Percentiles rank a stretch among this genome's conserved stretches.
These are phyloP conservation scores for Coilia nasus DNA, from an alignment of 2,797 vertebrate species.

Conservation along the genomic window DNA sequence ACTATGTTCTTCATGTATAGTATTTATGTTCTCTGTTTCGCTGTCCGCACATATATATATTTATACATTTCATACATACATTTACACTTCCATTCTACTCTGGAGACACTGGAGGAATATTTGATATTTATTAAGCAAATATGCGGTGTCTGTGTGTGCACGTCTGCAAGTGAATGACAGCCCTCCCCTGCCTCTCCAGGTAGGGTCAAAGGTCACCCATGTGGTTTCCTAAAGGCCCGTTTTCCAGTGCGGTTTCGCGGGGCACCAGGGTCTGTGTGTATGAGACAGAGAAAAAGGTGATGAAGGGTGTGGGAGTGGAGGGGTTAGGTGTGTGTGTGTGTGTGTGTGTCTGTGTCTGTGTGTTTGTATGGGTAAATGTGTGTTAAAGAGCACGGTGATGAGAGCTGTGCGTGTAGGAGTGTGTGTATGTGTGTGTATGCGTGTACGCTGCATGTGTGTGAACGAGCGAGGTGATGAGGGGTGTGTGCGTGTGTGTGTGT, in stretches of 20 bases:
- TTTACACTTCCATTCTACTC: neutral
- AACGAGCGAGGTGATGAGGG: neutral
- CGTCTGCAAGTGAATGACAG: neutral
- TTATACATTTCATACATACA: neutral
- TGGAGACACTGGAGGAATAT: neutral
- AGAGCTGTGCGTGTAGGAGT: slow-evolving; percentile 26
- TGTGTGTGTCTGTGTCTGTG: slow-evolving; percentile 22
- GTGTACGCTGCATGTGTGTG: neutral
- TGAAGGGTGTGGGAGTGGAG: slow-evolving; percentile 32
- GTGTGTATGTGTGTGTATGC: slow-evolving; percentile 27
- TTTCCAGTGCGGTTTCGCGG: neutral
- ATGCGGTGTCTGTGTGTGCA: slow-evolving; percentile 12
- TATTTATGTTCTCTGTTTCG: neutral
- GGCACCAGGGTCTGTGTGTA: slow-evolving; percentile 3
- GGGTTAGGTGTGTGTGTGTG: slow-evolving; percentile 23
- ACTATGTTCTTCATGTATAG: neutral
- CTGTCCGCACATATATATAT: neutral
- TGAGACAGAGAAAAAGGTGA: neutral
- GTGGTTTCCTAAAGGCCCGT: neutral
- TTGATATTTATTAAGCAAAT: slow-evolving; percentile 22
- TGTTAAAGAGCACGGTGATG: neutral
- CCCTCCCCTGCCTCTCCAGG: neutral
- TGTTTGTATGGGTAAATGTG: neutral
- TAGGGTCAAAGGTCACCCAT: neutral
- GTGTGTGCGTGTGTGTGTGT: too few relatives aligned